Evolutionary conservation across 2,888 invertebrate genomes (phyloP), one percentile per base, ranked within the genome.

Genomic region (Calameuta pallipes): DNA sequence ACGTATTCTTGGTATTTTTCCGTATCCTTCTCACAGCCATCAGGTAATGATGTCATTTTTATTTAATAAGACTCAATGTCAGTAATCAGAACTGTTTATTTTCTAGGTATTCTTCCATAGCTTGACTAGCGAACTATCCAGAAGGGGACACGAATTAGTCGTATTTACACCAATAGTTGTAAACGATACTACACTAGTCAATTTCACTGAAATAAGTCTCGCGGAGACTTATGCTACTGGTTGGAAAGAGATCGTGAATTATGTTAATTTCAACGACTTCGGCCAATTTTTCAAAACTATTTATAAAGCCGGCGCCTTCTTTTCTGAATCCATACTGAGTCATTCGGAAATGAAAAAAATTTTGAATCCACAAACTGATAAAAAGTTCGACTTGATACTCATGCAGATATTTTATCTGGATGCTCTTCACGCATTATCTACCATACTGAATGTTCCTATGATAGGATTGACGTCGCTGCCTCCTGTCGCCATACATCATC

Each of bases 1-100:
- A 3, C 78, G 78, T 37, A 89, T 89, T 69, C 79, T 89, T 12
- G 85, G 80, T 9, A 76, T 85, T 11, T 84, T 87, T 73, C 83
- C 85, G 1, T 77, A 80, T 12, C 86, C 88, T 34, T 85, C 86
- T 4, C 79, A 80, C 73, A 87, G 88, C 74, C 87, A 88, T 78
- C 85, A 88, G 79, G 83, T 83, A n/a, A 69, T 11, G 23, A 34
- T 35, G 70, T 15, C 37, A 37, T 15, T 15, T 71, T 31, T 33
- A 15, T 13, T 71, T 33, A 71, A 71, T 33, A 11, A 30, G 13
- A 12, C 4, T 30, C 9, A 4, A 0, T 33, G 23, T 30, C 71
- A 30, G 13, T 71, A 33, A 71, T 15, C n/a, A 71, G 4, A 11
- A 30, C 31, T 30, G 1, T 33, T 71, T 71, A 33, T 6, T 30